Evolutionary conservation across 2,888 invertebrate species (phyloP).

Genomic region (Himalopsyche japonica): DNA sequence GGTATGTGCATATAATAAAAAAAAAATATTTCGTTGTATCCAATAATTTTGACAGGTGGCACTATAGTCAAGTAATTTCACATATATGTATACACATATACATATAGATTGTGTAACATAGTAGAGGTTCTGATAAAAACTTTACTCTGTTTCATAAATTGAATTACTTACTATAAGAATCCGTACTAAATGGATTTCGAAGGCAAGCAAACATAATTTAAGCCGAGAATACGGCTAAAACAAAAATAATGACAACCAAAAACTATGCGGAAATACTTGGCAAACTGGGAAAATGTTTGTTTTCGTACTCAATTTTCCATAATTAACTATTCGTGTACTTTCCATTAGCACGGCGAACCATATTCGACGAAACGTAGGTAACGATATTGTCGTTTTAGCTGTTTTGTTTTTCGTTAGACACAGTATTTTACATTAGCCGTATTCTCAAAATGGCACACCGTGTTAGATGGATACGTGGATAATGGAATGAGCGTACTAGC

Average conservation of each 20-base stretch:
- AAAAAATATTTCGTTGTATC: no score
- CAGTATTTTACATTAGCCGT: background rate
- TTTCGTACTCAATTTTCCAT: background rate
- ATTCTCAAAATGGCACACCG: background rate
- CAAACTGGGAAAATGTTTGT: background rate
- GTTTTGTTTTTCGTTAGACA: background rate
- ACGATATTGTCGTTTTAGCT: background rate
- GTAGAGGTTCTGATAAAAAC: no score
- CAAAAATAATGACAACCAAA: background rate
- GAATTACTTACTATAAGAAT: no score
- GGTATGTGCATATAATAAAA: no score
- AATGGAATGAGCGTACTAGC: slow-evolving; percentile 10
- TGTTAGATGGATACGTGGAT: slow-evolving; percentile 12
- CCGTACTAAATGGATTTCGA: no score
- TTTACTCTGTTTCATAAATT: no score
- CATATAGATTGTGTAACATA: no score
- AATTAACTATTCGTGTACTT: background rate
- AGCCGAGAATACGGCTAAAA: background rate
- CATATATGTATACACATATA: no score
- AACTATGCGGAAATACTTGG: background rate
- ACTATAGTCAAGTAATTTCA: no score
- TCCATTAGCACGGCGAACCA: background rate
- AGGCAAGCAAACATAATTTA: no score
- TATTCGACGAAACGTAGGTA: background rate
- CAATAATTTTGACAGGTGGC: no score